These are phyloP conservation scores for Oreonectes daqikongensis DNA, from an alignment of 2,797 vertebrate genomes.

Conservation along the genomic window DNA sequence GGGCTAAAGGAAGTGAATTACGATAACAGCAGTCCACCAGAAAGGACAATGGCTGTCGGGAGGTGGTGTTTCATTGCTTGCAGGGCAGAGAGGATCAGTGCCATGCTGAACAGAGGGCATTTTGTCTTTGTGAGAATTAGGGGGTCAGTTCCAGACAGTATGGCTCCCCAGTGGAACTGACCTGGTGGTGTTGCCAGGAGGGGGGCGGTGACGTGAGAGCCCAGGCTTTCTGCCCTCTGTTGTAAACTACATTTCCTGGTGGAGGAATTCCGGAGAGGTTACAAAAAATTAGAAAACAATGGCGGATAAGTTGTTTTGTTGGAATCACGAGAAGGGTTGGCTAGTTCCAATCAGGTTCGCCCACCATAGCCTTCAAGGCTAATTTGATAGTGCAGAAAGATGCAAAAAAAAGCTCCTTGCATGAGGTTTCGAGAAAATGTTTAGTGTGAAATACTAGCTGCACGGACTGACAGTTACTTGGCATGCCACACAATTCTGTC, in stretches of 20 bases:
- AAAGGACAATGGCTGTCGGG: slow-evolving; percentile 38
- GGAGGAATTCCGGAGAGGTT: slow-evolving; percentile 79
- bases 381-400: slow-evolving; percentile 3
- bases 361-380: neutral
- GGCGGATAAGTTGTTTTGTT: slow-evolving; percentile 62
- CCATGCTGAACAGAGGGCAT: slow-evolving; percentile 48
- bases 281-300: slow-evolving; percentile 76
- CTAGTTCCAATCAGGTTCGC: neutral
- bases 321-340: slow-evolving; percentile 54
- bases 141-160: slow-evolving; percentile 50
- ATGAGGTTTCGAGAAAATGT: neutral
- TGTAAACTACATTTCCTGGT: slow-evolving; percentile 80
- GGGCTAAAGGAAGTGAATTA: slow-evolving; percentile 11
- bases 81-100: slow-evolving; percentile 33
- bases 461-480: slow-evolving; percentile 25
- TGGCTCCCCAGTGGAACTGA: slow-evolving; percentile 62
- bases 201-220: slow-evolving; percentile 48
- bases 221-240: slow-evolving; percentile 69
- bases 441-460: slow-evolving; percentile 24
- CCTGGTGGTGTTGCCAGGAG: slow-evolving; percentile 52
- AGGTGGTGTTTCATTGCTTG: slow-evolving; percentile 47
- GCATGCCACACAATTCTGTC: slow-evolving; percentile 21
- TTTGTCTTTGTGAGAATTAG: slow-evolving; percentile 56
- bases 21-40: slow-evolving; percentile 1
- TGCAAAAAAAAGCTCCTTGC: neutral